Evolutionary conservation across 2,113 vertebrate genomes (phyloP), one percentile per base, ranked within the genome.

Genomic region (Hippopotamus amphibius): DNA sequence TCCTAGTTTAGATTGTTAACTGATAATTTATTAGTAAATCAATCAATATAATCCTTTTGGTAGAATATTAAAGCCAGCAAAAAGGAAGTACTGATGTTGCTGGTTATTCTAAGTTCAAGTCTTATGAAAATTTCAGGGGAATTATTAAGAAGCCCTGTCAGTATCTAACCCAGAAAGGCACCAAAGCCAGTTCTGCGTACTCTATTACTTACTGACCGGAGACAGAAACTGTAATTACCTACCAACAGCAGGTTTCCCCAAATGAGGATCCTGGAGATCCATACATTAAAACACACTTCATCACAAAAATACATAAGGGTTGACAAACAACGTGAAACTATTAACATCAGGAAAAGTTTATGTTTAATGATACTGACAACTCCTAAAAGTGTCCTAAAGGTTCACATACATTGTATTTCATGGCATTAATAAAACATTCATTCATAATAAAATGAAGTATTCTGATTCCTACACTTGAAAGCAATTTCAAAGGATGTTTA

Each of bases 401-500:
- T 55, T 95, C 30, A 72, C 57, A 46, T 68, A 59, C 10, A 74
- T 19, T 90, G 26, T 61, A 81, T 48, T 80, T 6, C 17, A 86
- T 61, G 63, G 21, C 15, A 90, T 76, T 76, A 88, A 53, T 21
- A 77, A 77, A 77, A n/a, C 74, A 77, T 53, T 19, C 59, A 26
- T 61, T 61, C 5, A 2, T 77, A 53, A 77, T n/a, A 53, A 77
- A 61, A 53, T 53, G 14, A 86, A 89, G 93, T 43, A 65, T 43
- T 87, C 33, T 76, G 41, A 93, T 79, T 92, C 63, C 53, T 69
- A 65, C 13, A 59, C 82, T 80, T 92, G 65, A 96, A 94, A 91
- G 79, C 37, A 95, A 95, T 72, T 82, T 79, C 55, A 84, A 95
- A 88, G 28, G 83, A 53, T 68, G 10, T 72, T 87, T 77, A 88